Evolutionary conservation across 2,797 vertebrate genomes (phyloP), one percentile per base, ranked within the genome.

Genomic region (Natrix natrix): DNA sequence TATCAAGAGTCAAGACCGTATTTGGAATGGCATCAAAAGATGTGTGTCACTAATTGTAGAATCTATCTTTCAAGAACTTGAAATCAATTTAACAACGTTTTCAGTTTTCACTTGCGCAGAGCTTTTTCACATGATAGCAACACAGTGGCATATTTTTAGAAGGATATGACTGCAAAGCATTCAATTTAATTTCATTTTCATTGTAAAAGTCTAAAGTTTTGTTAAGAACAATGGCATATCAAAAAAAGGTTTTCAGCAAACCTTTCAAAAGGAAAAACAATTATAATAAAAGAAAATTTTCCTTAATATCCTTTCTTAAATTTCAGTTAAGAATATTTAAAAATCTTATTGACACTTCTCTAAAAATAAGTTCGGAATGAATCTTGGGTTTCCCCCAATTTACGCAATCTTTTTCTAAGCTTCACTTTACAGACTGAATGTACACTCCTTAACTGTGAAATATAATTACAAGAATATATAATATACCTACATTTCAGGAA

Each of bases 151-250:
- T 13, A 55, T 56, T 8, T 90, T 93, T 92, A 92, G 89, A 93
- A 89, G 28, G 0, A 93, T 78, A 37, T 94, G 95, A 91, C 96
- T 94, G 86, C 0, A 16, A 8, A 86, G 86, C 92, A 93, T 52
- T 22, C 37, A 48, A 88, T 91, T 96, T 83, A 92, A 93, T 94
- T 87, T 90, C 93, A 94, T 91, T 83, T 93, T 93, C 94, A 96
- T 97, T 96, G 97, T 94, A 94, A 94, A 95, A 97, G 94, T 94
- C 96, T 92, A 94, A 95, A 92, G 88, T 95, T 95, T 96, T 88
- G 95, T 20, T 91, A 91, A 86, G 37, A 93, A 93, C 94, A 89
- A n/a, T 0, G n/a, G 93, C 92, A 90, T 88, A 93, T 92, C 3
- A 91, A 95, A 94, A 95, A 94, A 93, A 91, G 93, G 95, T 93